Percentiles rank a stretch among this genome's conserved stretches.
These are phyloP conservation scores for Odontothrips loti DNA, from an alignment of 2,888 invertebrate species.

Conservation along the genomic window DNA sequence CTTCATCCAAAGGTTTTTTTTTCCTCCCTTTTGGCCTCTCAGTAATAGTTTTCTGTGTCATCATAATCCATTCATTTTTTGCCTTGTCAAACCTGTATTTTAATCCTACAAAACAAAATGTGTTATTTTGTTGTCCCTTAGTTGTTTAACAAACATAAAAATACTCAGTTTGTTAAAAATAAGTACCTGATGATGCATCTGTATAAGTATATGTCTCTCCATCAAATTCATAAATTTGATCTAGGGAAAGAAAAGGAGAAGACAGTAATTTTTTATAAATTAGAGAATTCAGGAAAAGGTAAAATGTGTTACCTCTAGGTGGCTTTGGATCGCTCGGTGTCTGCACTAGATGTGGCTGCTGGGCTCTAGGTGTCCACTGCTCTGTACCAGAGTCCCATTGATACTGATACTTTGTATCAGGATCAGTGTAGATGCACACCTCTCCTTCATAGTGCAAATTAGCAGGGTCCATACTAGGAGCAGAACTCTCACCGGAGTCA, in stretches of 20 bases:
- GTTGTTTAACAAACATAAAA: not conserved
- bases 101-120: constrained; percentile 37
- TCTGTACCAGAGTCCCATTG: constrained; percentile 55
- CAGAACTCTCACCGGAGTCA: not conserved
- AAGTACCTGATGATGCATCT: constrained; percentile 40
- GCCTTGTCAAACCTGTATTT: constrained; percentile 57
- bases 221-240: constrained; percentile 41
- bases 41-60: constrained; percentile 34
- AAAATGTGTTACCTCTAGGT: not conserved
- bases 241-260: not conserved
- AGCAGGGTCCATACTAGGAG: not conserved
- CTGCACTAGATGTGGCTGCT: constrained; percentile 23
- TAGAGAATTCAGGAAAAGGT: not conserved
- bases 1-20: constrained; percentile 39
- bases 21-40: constrained; percentile 33
- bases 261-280: not conserved
- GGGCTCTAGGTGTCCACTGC: constrained; percentile 42
- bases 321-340: not conserved
- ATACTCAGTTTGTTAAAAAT: not conserved
- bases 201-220: constrained; percentile 42
- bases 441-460: constrained; percentile 66
- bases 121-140: constrained; percentile 19
- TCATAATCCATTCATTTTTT: constrained; percentile 58
- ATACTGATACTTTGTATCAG: constrained; percentile 62
- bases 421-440: constrained; percentile 70